Conservation (phyloP, 2,113 vertebrate genomes). For the Nesospiza acunhae region DNA sequence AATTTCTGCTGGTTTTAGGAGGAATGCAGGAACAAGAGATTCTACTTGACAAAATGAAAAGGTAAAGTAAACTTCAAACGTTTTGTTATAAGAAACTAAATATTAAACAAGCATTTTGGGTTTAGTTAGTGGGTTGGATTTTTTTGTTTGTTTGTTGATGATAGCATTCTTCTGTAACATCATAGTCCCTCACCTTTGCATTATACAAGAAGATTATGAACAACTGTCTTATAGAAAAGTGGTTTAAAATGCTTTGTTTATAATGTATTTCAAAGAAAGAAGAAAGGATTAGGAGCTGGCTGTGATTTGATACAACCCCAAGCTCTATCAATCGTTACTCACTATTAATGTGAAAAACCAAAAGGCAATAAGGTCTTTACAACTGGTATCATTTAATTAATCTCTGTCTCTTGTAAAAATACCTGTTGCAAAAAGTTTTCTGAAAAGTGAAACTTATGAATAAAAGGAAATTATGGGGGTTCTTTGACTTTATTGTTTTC, state of each 20-base stretch:
- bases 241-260: slow-evolving; percentile 3
- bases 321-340: not conserved
- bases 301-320: not conserved
- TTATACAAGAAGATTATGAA: not conserved
- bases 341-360: not conserved
- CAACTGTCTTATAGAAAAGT: not conserved
- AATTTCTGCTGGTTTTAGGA: not conserved
- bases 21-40: not conserved
- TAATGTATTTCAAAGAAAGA: slow-evolving; percentile 37
- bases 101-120: not conserved
- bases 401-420: slow-evolving; percentile 13
- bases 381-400: not conserved
- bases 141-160: not conserved
- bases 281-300: not conserved
- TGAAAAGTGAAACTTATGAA: not conserved
- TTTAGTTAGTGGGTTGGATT: not conserved
- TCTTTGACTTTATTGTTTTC: not conserved
- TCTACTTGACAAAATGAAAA: not conserved
- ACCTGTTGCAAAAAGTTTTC: not conserved
- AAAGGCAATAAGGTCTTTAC: slow-evolving; percentile 4
- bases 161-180: not conserved
- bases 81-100: not conserved
- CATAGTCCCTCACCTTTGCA: not conserved
- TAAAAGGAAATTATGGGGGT: not conserved
- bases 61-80: not conserved